phyloP scores from a whole-genome alignment of 1,140 invertebrate species.

The Mylabris phalerata region DNA sequence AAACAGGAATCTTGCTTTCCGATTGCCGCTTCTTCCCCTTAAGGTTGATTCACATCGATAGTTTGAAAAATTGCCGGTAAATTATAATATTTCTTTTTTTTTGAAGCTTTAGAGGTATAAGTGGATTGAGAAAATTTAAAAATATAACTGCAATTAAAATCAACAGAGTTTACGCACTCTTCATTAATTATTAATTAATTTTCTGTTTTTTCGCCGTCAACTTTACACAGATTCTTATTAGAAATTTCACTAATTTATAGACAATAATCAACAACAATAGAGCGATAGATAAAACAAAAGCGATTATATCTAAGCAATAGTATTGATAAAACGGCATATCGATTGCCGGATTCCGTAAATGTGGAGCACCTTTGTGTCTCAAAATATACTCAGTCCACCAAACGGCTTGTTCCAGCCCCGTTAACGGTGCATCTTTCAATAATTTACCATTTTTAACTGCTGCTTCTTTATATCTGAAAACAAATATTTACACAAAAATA shows the following conservation, averaged over 20 bases:
- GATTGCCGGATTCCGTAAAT: slow-evolving; percentile 35
- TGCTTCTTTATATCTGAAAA: slow-evolving; percentile 29
- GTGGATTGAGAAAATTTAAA: no score
- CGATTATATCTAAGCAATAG: slow-evolving; percentile 44
- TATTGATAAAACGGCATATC: slow-evolving; percentile 44
- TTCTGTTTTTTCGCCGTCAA: no score
- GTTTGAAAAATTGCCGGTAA: no score
- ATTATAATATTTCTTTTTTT: no score
- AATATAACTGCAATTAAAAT: no score
- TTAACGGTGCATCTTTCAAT: slow-evolving; percentile 36
- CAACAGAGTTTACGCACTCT: no score
- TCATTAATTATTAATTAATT: no score
- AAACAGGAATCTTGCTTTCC: no score
- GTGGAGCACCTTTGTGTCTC: slow-evolving; percentile 40
- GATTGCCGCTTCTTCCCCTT: no score
- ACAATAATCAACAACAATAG: not conserved
- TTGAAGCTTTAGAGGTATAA: no score
- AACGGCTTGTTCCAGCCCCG: slow-evolving; percentile 41
- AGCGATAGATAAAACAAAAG: slow-evolving; percentile 23
- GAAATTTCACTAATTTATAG: not conserved
- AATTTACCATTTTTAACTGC: slow-evolving; percentile 24
- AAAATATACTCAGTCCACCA: slow-evolving; percentile 50
- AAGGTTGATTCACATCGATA: no score
- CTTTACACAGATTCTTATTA: not conserved
- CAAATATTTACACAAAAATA: not conserved